A percentile compares a stretch with the other conserved stretches of the same genome.
These are phyloP conservation scores for Timandra comae DNA, from an alignment of 2,888 invertebrate genomes.

Conservation along the genomic window DNA sequence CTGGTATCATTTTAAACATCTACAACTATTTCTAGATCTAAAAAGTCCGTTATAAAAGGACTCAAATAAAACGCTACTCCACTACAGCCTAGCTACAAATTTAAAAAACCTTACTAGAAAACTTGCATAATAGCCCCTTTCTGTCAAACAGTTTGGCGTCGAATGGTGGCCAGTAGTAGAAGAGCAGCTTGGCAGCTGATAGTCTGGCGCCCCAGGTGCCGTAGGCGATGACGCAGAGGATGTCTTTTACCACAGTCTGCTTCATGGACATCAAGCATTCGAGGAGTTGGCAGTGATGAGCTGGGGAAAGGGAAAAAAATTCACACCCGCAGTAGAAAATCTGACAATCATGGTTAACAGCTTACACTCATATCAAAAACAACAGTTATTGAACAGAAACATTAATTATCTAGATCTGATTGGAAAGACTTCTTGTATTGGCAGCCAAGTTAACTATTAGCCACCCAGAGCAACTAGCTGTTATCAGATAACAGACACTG, in stretches of 20 bases:
- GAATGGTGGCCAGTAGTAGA: slow-evolving; percentile 99
- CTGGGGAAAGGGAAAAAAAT: no score
- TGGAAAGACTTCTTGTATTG: no score
- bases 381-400: no score
- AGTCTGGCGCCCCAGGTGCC: slow-evolving; percentile 95
- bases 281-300: slow-evolving; percentile 96
- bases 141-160: slow-evolving; percentile 95
- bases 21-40: background rate
- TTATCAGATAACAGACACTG: background rate
- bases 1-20: background rate
- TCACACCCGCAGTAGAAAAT: no score
- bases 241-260: slow-evolving; percentile 92
- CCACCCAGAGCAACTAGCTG: no score
- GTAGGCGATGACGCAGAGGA: slow-evolving; percentile 96
- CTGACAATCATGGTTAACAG: no score
- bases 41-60: no score
- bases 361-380: no score
- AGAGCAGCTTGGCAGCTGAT: slow-evolving; percentile 97
- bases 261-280: slow-evolving; percentile 98
- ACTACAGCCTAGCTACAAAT: no score
- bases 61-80: no score
- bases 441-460: no score
- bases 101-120: slow-evolving; percentile 91
- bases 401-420: no score
- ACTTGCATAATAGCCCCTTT: slow-evolving; percentile 90